Evolutionary conservation across 2,113 vertebrate genomes (phyloP), one percentile per base, ranked within the genome.

Genomic region (Oncorhynchus masou): DNA sequence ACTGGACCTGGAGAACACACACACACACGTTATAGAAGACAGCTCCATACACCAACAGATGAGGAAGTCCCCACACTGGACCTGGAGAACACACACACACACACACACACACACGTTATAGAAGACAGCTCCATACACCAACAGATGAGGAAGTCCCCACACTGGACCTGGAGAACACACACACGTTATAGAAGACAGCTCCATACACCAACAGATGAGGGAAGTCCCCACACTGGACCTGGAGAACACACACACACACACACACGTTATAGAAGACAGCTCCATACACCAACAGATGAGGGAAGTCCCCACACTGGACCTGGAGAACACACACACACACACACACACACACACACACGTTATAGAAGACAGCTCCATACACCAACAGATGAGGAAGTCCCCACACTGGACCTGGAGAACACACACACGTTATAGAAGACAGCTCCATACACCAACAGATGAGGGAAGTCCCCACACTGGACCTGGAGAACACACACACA

Each of bases 101-200:
- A 29, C 2, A 48, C 4, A 49, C 48, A 49, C 48, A 31, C 29
- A 31, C 29, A 25, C 25, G 1, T n/a, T n/a, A n/a, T n/a, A n/a
- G n/a, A n/a, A n/a, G n/a, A n/a, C n/a, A n/a, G n/a, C n/a, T n/a
- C 98, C 98, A 78, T 97, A 99, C 13, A 99, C 95, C 89, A 99
- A 83, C 1, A 99, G 80, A 84, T 99, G 98, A 25, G 98, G 98
- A 99, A 99, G 81, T 99, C 98, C 1, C 98, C 97, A 89, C 95
- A 94, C 0, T 99, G 97, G 57, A 99, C 97, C 98, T 99, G 76
- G 57, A 84, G 78, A 20, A 49, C 54, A 77, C 22, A 5, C n/a
- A 70, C 2, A 75, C 11, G n/a, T n/a, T n/a, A n/a, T n/a, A n/a
- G n/a, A n/a, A n/a, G n/a, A 76, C 12, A 29, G 2, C 25, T 1